Percentiles rank a stretch among this genome's conserved stretches.
Conservation (phyloP, 2,113 vertebrate genomes). For the Gymnarchus niloticus region DNA sequence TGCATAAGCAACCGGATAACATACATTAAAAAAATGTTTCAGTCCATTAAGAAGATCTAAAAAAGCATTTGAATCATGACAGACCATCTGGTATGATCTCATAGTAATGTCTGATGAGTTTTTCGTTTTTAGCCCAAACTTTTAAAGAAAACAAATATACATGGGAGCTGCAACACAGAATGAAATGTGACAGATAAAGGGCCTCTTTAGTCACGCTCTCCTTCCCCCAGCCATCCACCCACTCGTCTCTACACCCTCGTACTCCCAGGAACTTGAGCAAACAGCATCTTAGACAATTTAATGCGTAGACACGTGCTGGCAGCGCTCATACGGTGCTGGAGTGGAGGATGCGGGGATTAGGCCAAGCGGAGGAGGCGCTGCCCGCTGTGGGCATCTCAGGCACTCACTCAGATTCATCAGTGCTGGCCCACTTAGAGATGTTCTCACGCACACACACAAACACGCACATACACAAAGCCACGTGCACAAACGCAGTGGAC, state of each 20-base stretch:
- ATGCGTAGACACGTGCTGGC: conserved; percentile 58
- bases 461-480: neutral
- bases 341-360: conserved; percentile 66
- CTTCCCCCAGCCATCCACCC: neutral
- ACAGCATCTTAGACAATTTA: conserved; percentile 54
- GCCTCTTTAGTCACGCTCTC: neutral
- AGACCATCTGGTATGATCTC: neutral
- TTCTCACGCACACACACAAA: neutral
- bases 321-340: conserved; percentile 46
- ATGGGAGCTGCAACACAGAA: neutral
- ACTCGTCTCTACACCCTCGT: conserved; percentile 7
- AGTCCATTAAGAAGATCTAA: neutral
- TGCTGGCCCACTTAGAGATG: conserved; percentile 5
- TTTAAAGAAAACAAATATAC: neutral
- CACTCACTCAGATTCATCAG: conserved; percentile 21
- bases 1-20: neutral
- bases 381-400: neutral
- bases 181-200: too few species aligned
- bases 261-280: conserved; percentile 53
- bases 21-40: neutral
- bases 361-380: conserved; percentile 33
- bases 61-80: neutral
- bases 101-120: neutral
- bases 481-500: neutral
- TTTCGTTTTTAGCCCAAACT: neutral